Evolutionary conservation across 2,797 vertebrate genomes (phyloP).

Genomic region (Cuculus canorus): DNA sequence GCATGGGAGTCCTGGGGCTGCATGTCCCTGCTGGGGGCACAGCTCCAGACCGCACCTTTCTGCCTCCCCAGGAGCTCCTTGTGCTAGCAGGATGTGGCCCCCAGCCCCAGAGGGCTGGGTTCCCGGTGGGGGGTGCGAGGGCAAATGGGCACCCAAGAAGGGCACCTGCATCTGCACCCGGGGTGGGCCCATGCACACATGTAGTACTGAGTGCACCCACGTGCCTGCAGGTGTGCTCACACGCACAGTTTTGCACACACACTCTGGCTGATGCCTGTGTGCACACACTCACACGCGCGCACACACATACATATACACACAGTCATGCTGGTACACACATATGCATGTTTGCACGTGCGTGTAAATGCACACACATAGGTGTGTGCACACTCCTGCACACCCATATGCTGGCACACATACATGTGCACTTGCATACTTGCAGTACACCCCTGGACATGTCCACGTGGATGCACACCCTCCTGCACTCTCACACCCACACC

Average conservation of each 20-base stretch:
- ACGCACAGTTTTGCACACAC: fast-evolving
- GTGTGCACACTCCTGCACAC: background rate
- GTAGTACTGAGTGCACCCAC: background rate
- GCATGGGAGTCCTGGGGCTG: no score
- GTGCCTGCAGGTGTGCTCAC: no score
- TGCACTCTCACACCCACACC: fast-evolving
- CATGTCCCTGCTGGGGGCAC: background rate
- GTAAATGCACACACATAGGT: fast-evolving
- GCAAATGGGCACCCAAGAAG: fast-evolving
- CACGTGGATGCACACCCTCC: background rate
- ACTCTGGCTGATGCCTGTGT: fast-evolving
- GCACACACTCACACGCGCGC: background rate
- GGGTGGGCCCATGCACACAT: no score
- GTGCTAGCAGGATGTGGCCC: background rate
- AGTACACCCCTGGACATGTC: background rate
- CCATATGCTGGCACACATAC: no score
- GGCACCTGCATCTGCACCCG: background rate
- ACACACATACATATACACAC: fast-evolving
- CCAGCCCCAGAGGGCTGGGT: background rate
- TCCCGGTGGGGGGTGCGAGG: background rate
- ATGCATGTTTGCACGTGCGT: fast-evolving
- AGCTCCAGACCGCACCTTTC: fast-evolving
- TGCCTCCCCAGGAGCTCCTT: background rate
- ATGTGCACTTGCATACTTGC: background rate
- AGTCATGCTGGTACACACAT: background rate